Conservation (phyloP, 64 coral and sea anemone genomes). For the Montipora capricornis region DNA sequence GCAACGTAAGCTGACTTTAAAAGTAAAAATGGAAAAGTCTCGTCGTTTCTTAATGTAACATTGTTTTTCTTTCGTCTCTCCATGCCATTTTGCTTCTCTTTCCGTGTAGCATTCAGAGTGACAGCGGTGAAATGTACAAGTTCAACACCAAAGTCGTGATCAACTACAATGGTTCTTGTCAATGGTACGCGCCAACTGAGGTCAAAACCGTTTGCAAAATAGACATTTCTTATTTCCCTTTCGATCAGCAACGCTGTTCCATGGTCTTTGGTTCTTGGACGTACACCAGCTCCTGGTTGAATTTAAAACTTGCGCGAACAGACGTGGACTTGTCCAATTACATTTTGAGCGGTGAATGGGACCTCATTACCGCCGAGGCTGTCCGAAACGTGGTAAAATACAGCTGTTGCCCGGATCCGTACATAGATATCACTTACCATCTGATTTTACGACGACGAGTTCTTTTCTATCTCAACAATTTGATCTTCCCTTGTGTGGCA, state of each 20-base stretch:
- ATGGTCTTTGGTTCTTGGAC: slow-evolving; percentile 95
- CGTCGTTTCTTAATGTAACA: too few relatives aligned
- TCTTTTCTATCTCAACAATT: slow-evolving; percentile 90
- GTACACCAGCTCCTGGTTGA: slow-evolving; percentile 69
- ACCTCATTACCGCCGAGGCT: slow-evolving; percentile 65
- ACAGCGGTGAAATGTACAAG: slow-evolving; percentile 95
- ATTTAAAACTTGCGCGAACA: slow-evolving; percentile 64
- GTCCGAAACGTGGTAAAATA: slow-evolving; percentile 87
- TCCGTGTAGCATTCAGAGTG: slow-evolving; percentile 73
- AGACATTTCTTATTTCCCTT: slow-evolving; percentile 92
- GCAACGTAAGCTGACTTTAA: too few relatives aligned
- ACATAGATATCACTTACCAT: slow-evolving; percentile 86
- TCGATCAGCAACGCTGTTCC: slow-evolving; percentile 86
- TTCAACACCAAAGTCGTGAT: slow-evolving; percentile 90
- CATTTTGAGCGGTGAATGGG: slow-evolving; percentile 91
- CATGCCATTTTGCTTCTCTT: too few relatives aligned
- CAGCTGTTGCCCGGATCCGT: slow-evolving; percentile 85
- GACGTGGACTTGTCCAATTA: slow-evolving; percentile 83
- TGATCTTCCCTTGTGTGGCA: slow-evolving; percentile 81
- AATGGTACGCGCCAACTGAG: slow-evolving; percentile 95
- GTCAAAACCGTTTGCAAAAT: slow-evolving; percentile 96
- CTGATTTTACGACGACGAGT: slow-evolving; percentile 70
- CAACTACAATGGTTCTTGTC: slow-evolving; percentile 70
- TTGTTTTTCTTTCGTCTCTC: too few relatives aligned
- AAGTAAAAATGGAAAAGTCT: too few relatives aligned